Base-by-base conservation (phyloP, 2,797 vertebrate species). In the Nyctibius grandis region DNA sequence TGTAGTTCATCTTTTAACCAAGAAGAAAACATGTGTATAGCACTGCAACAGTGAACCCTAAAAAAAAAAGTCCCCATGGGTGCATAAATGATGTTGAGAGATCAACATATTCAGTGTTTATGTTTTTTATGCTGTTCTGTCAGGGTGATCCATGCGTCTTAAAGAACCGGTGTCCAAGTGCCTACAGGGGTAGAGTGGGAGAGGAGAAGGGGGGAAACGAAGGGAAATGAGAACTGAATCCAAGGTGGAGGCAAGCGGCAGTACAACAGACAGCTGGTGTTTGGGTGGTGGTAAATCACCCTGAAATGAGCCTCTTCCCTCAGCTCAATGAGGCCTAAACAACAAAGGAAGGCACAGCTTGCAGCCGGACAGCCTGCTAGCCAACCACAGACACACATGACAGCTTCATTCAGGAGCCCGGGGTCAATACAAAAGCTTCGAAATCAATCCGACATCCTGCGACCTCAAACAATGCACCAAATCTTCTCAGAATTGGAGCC, bases 201-300 rank as follows among this genome's bases (percentile, higher is more conserved):
- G 97, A 97, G 88, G 85, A 96, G 95, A 96, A 95, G 65, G 84
- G 88, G 93, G 83, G 70, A 94, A 97, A 96, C 23, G 97, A 94
- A 97, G 97, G 98, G 98, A 97, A 96, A 85, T 1, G 3, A 94
- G 85, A 82, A 88, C 81, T 69, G 89, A 91, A 96, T 93, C 96
- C 91, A 97, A 97, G 97, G 94, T 90, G 85, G 96, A 94, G 83
- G 91, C 86, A 96, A 91, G 93, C 75, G 29, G 94, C 94, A 94
- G 92, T 96, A 95, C 96, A 98, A 97, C 97, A 97, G 99, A 99
- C 99, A 99, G 99, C 99, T 99, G 99, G 99, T 99, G 99, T 99
- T 99, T 99, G 99, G 98, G 98, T 98, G 98, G 99, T 98, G 98
- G 99, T 99, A 99, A 99, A 99, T 99, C 99, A 99, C 98, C 99